These are phyloP conservation scores for Phaetusa simplex DNA, from an alignment of 2,113 vertebrate genomes.

Conservation along the genomic window DNA sequence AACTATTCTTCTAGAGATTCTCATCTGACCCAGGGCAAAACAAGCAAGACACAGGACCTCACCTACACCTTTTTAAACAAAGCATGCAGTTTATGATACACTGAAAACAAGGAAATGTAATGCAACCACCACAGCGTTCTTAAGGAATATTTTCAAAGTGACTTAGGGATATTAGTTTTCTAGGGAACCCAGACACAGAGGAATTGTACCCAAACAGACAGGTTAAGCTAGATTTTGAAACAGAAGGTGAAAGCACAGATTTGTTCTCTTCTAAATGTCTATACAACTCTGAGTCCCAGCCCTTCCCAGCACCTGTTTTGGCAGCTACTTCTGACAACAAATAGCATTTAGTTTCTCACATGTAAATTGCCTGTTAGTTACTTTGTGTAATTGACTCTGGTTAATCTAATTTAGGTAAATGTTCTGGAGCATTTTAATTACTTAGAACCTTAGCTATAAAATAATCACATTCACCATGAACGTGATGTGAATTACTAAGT, in stretches of 20 bases:
- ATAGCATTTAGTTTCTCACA: not conserved
- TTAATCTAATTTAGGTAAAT: slow-evolving; percentile 19
- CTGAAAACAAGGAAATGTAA: not conserved
- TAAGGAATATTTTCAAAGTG: not conserved
- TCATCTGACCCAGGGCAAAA: not conserved
- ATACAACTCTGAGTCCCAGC: not conserved
- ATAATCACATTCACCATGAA: not conserved
- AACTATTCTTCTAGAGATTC: not conserved
- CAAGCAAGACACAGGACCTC: not conserved
- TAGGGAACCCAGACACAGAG: not conserved
- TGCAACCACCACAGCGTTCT: not conserved
- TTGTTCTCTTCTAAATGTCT: not conserved
- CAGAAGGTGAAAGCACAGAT: not conserved
- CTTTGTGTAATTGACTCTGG: not conserved
- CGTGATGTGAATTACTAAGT: not conserved
- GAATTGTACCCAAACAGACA: not conserved
- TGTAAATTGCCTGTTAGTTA: not conserved
- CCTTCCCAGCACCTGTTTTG: not conserved
- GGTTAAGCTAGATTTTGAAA: not conserved
- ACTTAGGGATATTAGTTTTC: not conserved
- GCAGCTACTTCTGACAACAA: not conserved
- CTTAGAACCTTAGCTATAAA: not conserved
- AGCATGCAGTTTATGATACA: not conserved
- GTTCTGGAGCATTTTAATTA: not conserved
- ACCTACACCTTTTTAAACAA: not conserved